phyloP scores from a whole-genome alignment of 1,140 invertebrate genomes.

The Anastatus disparis region DNA sequence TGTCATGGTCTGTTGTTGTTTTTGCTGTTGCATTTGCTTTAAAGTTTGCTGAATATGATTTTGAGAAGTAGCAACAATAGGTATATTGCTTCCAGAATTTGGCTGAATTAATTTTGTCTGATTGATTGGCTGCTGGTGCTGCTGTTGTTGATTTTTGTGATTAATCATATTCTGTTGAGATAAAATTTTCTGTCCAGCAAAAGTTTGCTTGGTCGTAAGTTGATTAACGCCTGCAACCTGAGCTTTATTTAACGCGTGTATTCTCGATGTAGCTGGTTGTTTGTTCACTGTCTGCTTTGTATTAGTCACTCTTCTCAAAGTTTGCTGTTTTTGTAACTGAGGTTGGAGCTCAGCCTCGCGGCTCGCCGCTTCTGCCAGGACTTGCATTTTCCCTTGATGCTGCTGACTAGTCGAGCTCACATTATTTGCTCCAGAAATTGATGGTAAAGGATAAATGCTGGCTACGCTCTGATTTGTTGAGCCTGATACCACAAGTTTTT shows the following conservation, averaged over 20 bases:
- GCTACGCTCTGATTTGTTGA: neutral
- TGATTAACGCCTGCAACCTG: constrained; percentile 47
- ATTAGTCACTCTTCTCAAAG: neutral
- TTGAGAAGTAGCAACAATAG: constrained; percentile 42
- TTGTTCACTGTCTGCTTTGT: constrained; percentile 5
- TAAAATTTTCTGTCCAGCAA: constrained; percentile 40
- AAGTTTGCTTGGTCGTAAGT: constrained; percentile 44
- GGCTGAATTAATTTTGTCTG: no score
- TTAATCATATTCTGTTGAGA: constrained; percentile 46
- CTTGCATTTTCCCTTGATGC: constrained; percentile 34
- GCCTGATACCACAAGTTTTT: neutral
- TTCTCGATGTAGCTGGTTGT: constrained; percentile 46
- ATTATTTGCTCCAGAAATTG: constrained; percentile 20
- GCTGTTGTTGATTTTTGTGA: constrained; percentile 52
- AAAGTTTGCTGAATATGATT: constrained; percentile 53
- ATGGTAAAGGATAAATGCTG: constrained; percentile 16
- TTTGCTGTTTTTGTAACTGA: constrained; percentile 41
- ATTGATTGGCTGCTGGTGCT: constrained; percentile 43
- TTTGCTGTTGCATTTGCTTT: constrained; percentile 44
- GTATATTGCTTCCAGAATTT: no score
- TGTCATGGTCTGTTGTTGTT: constrained; percentile 45
- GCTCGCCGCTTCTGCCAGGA: constrained; percentile 26
- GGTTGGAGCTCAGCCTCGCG: constrained; percentile 44
- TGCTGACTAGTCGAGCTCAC: neutral
- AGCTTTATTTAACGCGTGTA: constrained; percentile 49